A percentile compares a stretch with the other conserved stretches of the same genome.
These are phyloP conservation scores for Drosophila rellima DNA, from an alignment of 2,888 invertebrate species.

Conservation along the genomic window DNA sequence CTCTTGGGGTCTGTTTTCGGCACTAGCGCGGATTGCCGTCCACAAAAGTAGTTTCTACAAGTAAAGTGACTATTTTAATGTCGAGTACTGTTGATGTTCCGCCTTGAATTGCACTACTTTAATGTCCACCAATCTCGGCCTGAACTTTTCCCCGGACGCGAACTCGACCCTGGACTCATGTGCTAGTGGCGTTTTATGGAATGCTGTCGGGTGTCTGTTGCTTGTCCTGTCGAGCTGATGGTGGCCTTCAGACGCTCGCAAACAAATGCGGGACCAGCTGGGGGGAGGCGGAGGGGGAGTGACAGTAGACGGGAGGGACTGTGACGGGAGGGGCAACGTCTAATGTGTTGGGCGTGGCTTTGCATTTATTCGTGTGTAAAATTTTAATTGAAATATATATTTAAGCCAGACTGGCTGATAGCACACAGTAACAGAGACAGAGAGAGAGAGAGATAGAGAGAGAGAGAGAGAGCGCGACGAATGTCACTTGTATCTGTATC, in stretches of 20 bases:
- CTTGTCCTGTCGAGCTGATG: constrained; percentile 20
- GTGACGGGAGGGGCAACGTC: constrained; percentile 23
- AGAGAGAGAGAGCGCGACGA: constrained; percentile 28
- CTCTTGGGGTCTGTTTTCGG: no score
- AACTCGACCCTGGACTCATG: constrained; percentile 19
- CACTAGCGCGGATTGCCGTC: no score
- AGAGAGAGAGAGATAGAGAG: neutral
- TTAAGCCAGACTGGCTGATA: constrained; percentile 52
- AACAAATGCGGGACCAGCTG: constrained; percentile 65
- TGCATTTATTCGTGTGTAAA: constrained; percentile 78
- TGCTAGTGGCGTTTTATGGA: constrained; percentile 9
- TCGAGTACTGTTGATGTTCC: no score
- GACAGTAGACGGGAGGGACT: neutral
- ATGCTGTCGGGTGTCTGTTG: constrained; percentile 20
- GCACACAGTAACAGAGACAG: constrained; percentile 1
- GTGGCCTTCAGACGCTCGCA: constrained; percentile 75
- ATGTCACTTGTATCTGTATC: constrained; percentile 60
- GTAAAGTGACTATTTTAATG: no score
- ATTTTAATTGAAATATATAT: constrained; percentile 81
- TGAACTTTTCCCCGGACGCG: constrained; percentile 31
- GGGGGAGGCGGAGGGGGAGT: constrained; percentile 34
- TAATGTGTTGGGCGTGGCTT: constrained; percentile 75
- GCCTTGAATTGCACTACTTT: constrained; percentile 1
- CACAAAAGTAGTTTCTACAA: no score
- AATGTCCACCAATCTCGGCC: neutral